phyloP scores from a whole-genome alignment of 2,113 vertebrate species.

The Pelvicachromis taeniatus region DNA sequence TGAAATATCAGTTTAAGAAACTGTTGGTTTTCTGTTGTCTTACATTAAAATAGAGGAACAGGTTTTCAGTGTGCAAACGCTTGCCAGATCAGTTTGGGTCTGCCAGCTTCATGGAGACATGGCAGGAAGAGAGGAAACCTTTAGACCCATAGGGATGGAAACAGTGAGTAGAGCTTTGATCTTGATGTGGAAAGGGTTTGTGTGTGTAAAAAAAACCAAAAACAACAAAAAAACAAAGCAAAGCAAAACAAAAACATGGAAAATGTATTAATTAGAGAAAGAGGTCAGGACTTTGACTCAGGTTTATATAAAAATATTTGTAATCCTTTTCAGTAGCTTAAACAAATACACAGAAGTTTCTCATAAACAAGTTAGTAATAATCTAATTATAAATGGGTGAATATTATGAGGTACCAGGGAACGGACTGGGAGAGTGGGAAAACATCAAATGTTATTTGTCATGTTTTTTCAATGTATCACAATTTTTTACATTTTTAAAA shows the following conservation, averaged over 20 bases:
- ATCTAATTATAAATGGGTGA: neutral
- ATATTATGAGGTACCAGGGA: neutral
- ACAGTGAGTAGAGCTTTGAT: conserved; percentile 28
- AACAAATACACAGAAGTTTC: neutral
- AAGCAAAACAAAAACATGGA: neutral
- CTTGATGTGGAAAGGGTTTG: conserved; percentile 3
- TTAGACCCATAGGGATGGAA: neutral
- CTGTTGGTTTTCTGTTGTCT: neutral
- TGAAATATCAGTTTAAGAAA: neutral
- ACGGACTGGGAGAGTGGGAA: neutral
- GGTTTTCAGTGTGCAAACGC: conserved; percentile 30
- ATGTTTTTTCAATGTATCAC: neutral
- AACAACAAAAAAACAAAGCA: no score
- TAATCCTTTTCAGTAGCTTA: neutral
- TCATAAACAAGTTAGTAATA: neutral
- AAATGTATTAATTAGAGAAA: neutral
- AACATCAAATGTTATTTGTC: neutral
- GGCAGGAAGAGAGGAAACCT: conserved; percentile 60
- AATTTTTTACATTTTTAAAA: no score
- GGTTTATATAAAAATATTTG: neutral
- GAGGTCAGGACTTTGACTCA: neutral
- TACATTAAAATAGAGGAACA: conserved; percentile 58
- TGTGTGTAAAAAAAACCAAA: neutral
- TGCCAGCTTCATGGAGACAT: conserved; percentile 45
- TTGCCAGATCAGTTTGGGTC: conserved; percentile 29